Evolutionary conservation across 2,797 vertebrate genomes (phyloP).

Genomic region (Typhlichthys subterraneus): DNA sequence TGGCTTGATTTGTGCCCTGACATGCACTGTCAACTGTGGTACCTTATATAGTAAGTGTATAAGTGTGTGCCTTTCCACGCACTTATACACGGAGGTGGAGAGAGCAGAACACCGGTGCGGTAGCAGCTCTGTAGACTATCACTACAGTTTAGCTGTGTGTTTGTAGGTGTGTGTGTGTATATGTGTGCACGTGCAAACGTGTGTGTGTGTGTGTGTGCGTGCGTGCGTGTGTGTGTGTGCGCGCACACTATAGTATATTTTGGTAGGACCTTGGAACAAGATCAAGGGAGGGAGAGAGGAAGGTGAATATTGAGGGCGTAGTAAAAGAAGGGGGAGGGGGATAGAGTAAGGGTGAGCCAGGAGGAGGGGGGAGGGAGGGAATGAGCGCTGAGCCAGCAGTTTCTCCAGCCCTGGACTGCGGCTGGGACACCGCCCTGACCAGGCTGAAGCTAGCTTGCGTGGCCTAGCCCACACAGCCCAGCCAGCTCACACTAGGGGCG

Average conservation of each 20-base stretch:
- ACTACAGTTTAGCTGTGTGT: neutral
- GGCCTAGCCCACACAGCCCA: too few species aligned
- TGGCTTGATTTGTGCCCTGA: too few species aligned
- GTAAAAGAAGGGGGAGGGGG: neutral
- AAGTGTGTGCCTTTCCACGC: too few species aligned
- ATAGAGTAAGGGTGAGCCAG: neutral
- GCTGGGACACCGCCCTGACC: slow-evolving; percentile 40
- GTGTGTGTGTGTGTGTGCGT: slow-evolving; percentile 17
- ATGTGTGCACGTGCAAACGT: slow-evolving; percentile 5
- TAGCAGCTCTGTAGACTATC: too few species aligned
- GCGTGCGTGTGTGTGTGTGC: neutral
- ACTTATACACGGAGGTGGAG: neutral
- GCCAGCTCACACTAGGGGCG: too few species aligned
- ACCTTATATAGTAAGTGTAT: too few species aligned
- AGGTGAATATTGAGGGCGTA: neutral
- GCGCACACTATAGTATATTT: neutral
- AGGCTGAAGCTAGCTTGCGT: slow-evolving; percentile 37
- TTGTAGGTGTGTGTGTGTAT: slow-evolving; percentile 11
- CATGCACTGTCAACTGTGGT: too few species aligned
- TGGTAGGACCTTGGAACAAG: neutral
- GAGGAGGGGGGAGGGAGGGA: neutral
- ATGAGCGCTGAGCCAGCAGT: slow-evolving; percentile 22
- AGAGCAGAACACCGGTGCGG: too few species aligned
- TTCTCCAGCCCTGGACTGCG: slow-evolving; percentile 46
- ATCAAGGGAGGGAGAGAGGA: slow-evolving; percentile 1